Conservation (phyloP, 2,113 vertebrate genomes). For the Muscicapa adusta region DNA sequence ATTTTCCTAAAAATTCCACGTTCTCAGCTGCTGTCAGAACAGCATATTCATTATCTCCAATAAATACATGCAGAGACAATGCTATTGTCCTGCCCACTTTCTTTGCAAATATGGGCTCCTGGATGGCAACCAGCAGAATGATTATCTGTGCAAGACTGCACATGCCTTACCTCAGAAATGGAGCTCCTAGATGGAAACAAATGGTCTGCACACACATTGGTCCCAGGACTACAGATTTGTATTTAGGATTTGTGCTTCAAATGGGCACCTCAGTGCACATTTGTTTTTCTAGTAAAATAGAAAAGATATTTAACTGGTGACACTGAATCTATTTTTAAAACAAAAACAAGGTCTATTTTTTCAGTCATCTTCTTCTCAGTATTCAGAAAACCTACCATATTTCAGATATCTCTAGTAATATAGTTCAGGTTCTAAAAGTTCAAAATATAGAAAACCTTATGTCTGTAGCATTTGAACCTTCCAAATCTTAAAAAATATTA, state of each 20-base stretch:
- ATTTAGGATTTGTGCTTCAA: background rate
- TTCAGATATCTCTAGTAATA: background rate
- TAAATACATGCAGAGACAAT: background rate
- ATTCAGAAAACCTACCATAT: background rate
- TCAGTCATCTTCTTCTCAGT: background rate
- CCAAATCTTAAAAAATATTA: background rate
- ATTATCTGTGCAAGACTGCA: background rate
- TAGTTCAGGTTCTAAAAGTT: background rate
- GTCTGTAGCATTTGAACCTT: background rate
- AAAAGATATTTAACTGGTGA: background rate
- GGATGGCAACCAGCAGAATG: background rate
- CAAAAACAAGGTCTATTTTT: background rate
- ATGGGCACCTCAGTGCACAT: background rate
- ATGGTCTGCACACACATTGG: background rate
- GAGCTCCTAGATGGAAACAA: background rate
- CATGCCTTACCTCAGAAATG: background rate
- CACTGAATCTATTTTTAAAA: background rate
- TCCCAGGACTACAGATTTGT: background rate
- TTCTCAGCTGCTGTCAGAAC: background rate
- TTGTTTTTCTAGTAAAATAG: background rate
- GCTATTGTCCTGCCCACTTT: background rate
- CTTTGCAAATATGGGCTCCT: background rate
- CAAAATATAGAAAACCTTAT: background rate
- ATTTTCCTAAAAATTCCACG: background rate
- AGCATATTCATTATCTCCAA: background rate